These are phyloP conservation scores for Vidua macroura DNA, from an alignment of 2,113 vertebrate species.

Conservation along the genomic window DNA sequence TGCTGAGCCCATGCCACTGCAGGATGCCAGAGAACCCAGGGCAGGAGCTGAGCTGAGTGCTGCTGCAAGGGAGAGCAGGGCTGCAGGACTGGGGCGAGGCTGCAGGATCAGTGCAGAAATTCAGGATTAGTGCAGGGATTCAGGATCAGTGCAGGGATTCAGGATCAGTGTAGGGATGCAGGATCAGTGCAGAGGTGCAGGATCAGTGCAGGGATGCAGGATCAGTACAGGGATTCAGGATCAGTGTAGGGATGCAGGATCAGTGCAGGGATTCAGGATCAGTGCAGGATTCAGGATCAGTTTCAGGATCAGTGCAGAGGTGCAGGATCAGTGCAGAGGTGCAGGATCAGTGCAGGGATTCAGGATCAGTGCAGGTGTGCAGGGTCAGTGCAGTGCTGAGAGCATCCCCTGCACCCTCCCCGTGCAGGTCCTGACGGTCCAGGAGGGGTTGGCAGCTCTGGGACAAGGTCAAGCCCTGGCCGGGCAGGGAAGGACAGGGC, in stretches of 20 bases:
- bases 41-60: fast-evolving
- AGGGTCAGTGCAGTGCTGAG: background rate
- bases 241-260: background rate
- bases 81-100: fast-evolving
- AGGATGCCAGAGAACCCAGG: fast-evolving
- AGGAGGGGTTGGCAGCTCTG: background rate
- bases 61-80: background rate
- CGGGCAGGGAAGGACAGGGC: background rate
- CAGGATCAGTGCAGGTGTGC: background rate
- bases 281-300: background rate
- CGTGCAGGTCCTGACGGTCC: background rate
- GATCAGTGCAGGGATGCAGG: background rate
- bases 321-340: background rate
- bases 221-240: background rate
- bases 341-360: too few relatives aligned
- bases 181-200: background rate
- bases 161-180: background rate
- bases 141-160: background rate
- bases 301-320: fast-evolving
- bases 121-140: background rate
- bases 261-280: background rate
- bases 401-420: background rate
- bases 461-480: background rate
- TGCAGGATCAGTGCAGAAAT: background rate
- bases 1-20: background rate